Conservation (phyloP, 2,797 vertebrate genomes). For the Columba guinea region DNA sequence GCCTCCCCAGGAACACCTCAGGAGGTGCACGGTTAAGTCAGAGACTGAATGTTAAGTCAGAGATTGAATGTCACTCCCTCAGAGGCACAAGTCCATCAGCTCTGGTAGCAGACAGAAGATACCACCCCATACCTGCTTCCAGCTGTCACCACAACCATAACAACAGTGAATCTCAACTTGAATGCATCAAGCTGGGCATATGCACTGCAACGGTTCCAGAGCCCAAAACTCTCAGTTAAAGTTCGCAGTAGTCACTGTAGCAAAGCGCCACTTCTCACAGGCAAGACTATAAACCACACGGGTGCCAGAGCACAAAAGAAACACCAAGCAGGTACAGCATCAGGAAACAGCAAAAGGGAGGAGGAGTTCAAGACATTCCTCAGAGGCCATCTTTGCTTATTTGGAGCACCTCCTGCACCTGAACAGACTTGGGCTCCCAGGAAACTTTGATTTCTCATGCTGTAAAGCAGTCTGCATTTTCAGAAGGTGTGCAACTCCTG, state of each 20-base stretch:
- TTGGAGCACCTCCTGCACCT: not conserved
- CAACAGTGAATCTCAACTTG: not conserved
- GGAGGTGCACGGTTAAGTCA: not conserved
- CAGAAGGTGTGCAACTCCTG: not conserved
- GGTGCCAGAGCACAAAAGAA: not conserved
- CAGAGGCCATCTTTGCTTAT: not conserved
- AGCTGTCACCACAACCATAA: not conserved
- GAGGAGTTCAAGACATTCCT: not conserved
- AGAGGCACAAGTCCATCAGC: not conserved
- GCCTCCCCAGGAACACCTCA: not conserved
- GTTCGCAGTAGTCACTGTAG: fast-evolving
- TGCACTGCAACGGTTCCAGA: not conserved
- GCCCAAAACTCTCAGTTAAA: not conserved
- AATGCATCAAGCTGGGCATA: not conserved
- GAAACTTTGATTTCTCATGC: not conserved
- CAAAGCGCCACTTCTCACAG: not conserved
- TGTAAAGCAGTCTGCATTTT: not conserved
- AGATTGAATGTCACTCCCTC: not conserved
- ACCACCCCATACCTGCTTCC: not conserved
- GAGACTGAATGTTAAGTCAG: not conserved
- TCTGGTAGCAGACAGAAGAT: not conserved
- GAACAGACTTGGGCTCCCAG: not conserved
- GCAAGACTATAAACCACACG: not conserved
- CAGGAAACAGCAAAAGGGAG: not conserved
- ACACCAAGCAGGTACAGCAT: not conserved